Percentiles rank a stretch among this genome's conserved stretches.
Evolutionary conservation across 2,113 vertebrate species (phyloP).

Genomic region (Orycteropus afer): DNA sequence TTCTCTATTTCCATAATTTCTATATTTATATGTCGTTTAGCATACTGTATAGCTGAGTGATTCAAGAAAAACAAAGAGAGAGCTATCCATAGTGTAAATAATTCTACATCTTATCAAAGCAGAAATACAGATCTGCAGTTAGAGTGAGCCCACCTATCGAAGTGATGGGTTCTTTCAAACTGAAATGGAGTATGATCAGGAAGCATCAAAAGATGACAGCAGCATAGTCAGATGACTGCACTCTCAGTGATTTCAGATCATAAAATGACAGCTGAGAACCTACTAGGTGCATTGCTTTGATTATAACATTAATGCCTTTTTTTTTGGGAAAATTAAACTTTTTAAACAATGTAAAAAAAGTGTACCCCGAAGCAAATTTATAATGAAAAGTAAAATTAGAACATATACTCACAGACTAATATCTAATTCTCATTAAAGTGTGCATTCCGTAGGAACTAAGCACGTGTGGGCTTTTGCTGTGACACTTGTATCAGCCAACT

Average conservation of each 20-base stretch:
- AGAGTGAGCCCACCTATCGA: background rate
- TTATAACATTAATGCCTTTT: background rate
- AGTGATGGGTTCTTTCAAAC: background rate
- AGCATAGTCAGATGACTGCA: too few relatives aligned
- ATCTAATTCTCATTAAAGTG: conserved; percentile 63
- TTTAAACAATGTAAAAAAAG: conserved; percentile 22
- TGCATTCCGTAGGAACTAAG: conserved; percentile 43
- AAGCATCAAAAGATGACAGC: background rate
- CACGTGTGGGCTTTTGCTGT: conserved; percentile 64
- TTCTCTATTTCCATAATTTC: conserved; percentile 81
- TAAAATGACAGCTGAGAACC: background rate
- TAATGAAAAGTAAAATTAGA: conserved; percentile 62
- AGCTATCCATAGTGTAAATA: conserved; percentile 53
- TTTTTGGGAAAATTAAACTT: background rate
- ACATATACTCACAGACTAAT: background rate
- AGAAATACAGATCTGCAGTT: conserved; percentile 34
- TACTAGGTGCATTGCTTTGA: background rate
- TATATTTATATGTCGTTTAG: conserved; percentile 78
- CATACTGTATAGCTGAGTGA: conserved; percentile 66
- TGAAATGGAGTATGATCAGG: background rate
- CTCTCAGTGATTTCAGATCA: background rate
- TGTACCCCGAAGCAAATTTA: conserved; percentile 41
- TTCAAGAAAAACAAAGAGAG: conserved; percentile 68
- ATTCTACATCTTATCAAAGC: conserved; percentile 63
- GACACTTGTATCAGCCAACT: conserved; percentile 29